These are phyloP conservation scores for Campaea margaritaria DNA, from an alignment of 2,888 invertebrate species.

Conservation along the genomic window DNA sequence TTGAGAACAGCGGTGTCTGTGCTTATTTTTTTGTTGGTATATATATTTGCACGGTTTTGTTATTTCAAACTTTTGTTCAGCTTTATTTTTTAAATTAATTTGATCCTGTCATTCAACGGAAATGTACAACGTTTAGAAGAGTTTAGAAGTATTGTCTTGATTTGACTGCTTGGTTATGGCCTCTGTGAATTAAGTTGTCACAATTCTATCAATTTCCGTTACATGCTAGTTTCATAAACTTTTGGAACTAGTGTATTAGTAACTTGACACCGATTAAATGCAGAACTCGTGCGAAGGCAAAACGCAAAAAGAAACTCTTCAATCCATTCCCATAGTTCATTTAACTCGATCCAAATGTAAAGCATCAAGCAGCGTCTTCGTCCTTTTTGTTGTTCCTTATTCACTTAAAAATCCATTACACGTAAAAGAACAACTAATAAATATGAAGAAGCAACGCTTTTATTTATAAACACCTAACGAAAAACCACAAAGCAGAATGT, in stretches of 20 bases:
- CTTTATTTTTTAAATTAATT: no score
- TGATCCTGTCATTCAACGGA: no score
- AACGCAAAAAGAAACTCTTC: background rate
- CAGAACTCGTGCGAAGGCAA: no score
- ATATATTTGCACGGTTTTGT: no score
- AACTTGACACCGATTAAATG: no score
- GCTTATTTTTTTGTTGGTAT: constrained; percentile 3
- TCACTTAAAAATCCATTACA: constrained; percentile 84
- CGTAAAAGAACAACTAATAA: constrained; percentile 79
- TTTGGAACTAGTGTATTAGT: no score
- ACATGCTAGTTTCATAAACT: no score
- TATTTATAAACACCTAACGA: constrained; percentile 57
- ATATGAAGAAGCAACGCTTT: constrained; percentile 69
- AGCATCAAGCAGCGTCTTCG: constrained; percentile 38
- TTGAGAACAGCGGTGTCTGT: constrained; percentile 10
- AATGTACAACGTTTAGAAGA: no score
- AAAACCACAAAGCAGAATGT: constrained; percentile 23
- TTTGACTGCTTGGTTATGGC: no score
- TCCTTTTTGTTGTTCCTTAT: constrained; percentile 70
- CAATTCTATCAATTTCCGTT: no score
- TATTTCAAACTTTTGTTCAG: background rate
- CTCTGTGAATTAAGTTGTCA: no score
- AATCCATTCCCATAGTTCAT: constrained; percentile 37
- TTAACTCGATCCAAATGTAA: constrained; percentile 46
- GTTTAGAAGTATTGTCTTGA: no score